A percentile compares a stretch with the other conserved stretches of the same genome.
Evolutionary conservation across 2,797 vertebrate species (phyloP).

Genomic region (Darevskia mixta): DNA sequence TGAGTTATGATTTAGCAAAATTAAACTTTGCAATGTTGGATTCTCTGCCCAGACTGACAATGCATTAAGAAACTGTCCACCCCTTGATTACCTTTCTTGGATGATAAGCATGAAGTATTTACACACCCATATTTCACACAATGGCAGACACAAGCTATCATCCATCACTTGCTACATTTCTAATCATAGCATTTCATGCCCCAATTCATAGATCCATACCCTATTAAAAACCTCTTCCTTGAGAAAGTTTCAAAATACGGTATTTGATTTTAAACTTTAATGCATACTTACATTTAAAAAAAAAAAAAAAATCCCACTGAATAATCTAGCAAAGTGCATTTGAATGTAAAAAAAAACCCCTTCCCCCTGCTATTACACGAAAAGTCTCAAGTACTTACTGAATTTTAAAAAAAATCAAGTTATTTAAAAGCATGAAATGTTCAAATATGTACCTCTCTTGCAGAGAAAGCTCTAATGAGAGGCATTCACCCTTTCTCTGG

Average conservation of each 20-base stretch:
- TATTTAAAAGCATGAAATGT: slow-evolving; percentile 77
- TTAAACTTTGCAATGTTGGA: background rate
- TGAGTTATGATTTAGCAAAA: background rate
- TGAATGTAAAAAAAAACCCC: slow-evolving; percentile 66
- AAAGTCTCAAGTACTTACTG: slow-evolving; percentile 74
- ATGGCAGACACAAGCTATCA: slow-evolving; percentile 62
- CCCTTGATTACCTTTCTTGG: slow-evolving; percentile 37
- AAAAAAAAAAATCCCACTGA: slow-evolving; percentile 71
- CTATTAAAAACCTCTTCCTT: slow-evolving; percentile 71
- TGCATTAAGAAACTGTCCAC: slow-evolving; percentile 13
- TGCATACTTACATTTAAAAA: slow-evolving; percentile 68
- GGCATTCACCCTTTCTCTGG: background rate
- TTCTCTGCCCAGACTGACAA: background rate
- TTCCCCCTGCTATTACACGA: slow-evolving; percentile 77
- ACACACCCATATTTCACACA: slow-evolving; percentile 63
- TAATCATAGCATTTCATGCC: slow-evolving; percentile 73
- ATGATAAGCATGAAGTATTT: slow-evolving; percentile 60
- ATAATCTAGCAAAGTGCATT: slow-evolving; percentile 70
- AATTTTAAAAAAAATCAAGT: slow-evolving; percentile 69
- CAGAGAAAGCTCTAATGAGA: background rate
- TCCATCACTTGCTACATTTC: slow-evolving; percentile 63
- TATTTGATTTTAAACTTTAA: slow-evolving; percentile 74
- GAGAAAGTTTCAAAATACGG: slow-evolving; percentile 75
- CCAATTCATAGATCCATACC: slow-evolving; percentile 71
- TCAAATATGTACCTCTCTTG: slow-evolving; percentile 63